A percentile compares a stretch with the other conserved stretches of the same genome.
phyloP scores from a whole-genome alignment of 1,140 invertebrate species.

The Bombus pyrosoma region DNA sequence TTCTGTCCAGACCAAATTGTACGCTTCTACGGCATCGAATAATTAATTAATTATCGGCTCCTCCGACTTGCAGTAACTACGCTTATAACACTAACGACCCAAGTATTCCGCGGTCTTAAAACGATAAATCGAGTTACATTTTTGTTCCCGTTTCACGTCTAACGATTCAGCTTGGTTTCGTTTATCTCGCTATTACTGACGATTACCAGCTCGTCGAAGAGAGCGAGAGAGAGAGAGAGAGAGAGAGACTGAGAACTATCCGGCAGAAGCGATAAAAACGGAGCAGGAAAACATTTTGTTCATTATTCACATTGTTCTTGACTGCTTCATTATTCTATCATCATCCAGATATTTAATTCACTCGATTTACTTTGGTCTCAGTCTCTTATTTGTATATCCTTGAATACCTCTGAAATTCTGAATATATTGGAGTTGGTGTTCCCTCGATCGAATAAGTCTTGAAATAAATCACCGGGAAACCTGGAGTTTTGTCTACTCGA shows the following conservation, averaged over 20 bases:
- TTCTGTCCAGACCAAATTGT: constrained; percentile 66
- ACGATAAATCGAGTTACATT: constrained; percentile 19
- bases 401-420: background rate
- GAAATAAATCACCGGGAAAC: constrained; percentile 5
- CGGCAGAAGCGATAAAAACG: background rate
- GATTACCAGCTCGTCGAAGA: background rate
- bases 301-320: background rate
- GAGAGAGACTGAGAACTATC: background rate
- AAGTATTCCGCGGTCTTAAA: constrained; percentile 14
- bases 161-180: background rate
- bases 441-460: background rate
- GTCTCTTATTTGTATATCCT: background rate
- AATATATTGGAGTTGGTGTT: background rate
- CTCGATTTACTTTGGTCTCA: background rate
- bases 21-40: constrained; percentile 54
- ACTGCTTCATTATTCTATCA: background rate
- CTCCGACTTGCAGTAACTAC: constrained; percentile 29
- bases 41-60: constrained; percentile 69
- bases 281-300: background rate
- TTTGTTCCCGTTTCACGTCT: background rate
- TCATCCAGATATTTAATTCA: background rate
- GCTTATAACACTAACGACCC: constrained; percentile 46
- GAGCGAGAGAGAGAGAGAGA: too few species aligned
- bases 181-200: background rate
- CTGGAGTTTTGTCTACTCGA: background rate